phyloP scores from a whole-genome alignment of 2,888 invertebrate genomes.

The Bimastos eiseni region DNA sequence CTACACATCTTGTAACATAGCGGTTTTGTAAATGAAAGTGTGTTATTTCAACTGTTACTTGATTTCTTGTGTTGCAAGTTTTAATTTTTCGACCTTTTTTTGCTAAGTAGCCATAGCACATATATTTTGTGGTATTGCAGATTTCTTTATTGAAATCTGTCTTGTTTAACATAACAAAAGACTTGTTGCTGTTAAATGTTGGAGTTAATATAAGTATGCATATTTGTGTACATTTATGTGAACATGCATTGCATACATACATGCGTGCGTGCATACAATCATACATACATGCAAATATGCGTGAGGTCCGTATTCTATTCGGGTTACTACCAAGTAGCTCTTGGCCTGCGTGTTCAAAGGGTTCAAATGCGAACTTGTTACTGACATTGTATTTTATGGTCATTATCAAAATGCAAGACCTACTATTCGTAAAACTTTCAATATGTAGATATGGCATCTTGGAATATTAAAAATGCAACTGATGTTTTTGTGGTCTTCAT shows the following conservation, averaged over 20 bases:
- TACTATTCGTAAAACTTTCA: too few species aligned
- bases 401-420: too few species aligned
- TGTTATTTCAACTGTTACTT: neutral
- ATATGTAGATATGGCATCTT: neutral
- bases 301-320: too few species aligned
- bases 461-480: neutral
- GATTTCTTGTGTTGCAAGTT: neutral
- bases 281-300: too few species aligned
- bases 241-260: too few species aligned
- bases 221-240: too few species aligned
- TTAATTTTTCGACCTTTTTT: neutral
- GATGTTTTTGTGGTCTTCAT: neutral
- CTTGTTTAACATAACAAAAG: neutral
- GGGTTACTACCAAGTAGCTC: too few species aligned
- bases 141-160: neutral
- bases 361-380: neutral
- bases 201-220: too few species aligned
- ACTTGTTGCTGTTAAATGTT: neutral
- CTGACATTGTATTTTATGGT: neutral
- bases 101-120: neutral
- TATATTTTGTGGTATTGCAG: neutral
- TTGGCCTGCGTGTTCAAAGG: too few species aligned
- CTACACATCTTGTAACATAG: neutral
- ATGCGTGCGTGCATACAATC: too few species aligned
- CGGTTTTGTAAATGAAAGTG: neutral